Base-by-base conservation (phyloP, 2,888 invertebrate species). In the Sphaerophoria taeniata region DNA sequence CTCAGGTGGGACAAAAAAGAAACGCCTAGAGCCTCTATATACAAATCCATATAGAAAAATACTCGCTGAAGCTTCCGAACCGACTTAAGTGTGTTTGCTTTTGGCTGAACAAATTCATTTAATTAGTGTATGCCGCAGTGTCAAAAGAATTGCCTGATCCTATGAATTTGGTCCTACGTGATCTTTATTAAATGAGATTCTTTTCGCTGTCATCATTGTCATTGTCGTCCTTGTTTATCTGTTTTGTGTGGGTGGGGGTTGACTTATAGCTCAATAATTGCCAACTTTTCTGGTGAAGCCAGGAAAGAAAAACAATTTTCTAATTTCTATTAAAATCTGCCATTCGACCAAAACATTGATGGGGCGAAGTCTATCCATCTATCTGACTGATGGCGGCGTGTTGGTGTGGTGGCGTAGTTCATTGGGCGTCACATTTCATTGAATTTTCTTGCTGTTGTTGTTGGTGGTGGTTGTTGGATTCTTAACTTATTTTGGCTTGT, bases 171-270 rank as follows among this genome's bases (percentile, higher is more conserved):
- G 67, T 12, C 9, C 43, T 43, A 79, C 84, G 80, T 85, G 85
- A 81, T 85, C 75, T 81, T 85, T 85, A 80, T 85, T 73, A 73
- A 77, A 85, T 80, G 70, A 84, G 79, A 67, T 60, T 36, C 14
- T n/a, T 45, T 43, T 14, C 24, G 24, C 49, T 65, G 65, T 65
- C 65, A 65, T 65, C 65, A 6, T 65, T 16, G 34, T 65, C 49
- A 63, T 63, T 63, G 47, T 49, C 49, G 14, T 65, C 34, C 49
- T 65, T 49, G 60, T 60, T 5, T 43, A 0, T 58, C 3, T 11
- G 34, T 49, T 33, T 14, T 36, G 63, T 34, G 34, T 31, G n/a
- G 12, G 43, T 43, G 24, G 24, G n/a, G 16, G 45, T 53, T 53
- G 39, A 53, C 67, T 67, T 53, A 53, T 24, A 39, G 49, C 65